Evolutionary conservation across 2,888 invertebrate genomes (phyloP).

Genomic region (Lagria hirta): DNA sequence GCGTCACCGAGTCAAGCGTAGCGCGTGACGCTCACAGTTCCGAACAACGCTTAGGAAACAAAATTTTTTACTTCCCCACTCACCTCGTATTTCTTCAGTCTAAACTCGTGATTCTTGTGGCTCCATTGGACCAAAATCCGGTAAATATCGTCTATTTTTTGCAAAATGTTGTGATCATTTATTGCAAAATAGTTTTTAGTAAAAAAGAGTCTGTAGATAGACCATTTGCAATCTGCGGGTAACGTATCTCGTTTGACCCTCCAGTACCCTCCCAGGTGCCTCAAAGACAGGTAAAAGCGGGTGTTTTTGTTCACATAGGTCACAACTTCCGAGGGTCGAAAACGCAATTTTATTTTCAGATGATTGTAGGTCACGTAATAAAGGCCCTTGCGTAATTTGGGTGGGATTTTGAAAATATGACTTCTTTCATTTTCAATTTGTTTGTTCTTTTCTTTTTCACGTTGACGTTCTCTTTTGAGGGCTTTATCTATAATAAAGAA

Average conservation of each 20-base stretch:
- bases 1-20: no score
- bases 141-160: constrained; percentile 29
- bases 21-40: no score
- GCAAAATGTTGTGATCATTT: constrained; percentile 26
- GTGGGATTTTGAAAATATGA: no score
- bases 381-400: no score
- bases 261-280: constrained; percentile 34
- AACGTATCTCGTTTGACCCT: constrained; percentile 34
- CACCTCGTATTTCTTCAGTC: constrained; percentile 32
- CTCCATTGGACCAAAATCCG: constrained; percentile 32
- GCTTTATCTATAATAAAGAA: constrained; percentile 7
- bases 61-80: background rate
- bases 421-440: background rate
- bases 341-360: constrained; percentile 37
- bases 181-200: constrained; percentile 24
- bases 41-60: no score
- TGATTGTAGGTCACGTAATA: constrained; percentile 32
- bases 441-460: background rate
- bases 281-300: constrained; percentile 34
- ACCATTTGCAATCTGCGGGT: constrained; percentile 30
- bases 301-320: constrained; percentile 27
- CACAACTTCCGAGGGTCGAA: constrained; percentile 31
- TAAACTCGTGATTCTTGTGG: constrained; percentile 29
- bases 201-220: constrained; percentile 27
- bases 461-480: constrained; percentile 1